Percentiles rank a stretch among this genome's conserved stretches.
These are phyloP conservation scores for Carposina sasakii DNA, from an alignment of 1,140 invertebrate species.

Conservation along the genomic window DNA sequence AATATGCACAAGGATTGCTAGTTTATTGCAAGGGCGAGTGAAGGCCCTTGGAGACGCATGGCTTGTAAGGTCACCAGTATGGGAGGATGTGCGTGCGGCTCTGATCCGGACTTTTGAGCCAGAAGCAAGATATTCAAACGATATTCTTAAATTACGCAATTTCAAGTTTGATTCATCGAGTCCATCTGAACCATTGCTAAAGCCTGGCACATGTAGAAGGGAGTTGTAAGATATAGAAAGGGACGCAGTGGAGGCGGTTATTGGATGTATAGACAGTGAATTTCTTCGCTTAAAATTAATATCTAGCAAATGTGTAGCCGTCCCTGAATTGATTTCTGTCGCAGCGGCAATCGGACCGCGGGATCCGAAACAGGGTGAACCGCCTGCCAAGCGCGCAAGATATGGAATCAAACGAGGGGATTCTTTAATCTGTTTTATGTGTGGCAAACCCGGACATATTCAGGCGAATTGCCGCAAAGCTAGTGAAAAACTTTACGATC, in stretches of 20 bases:
- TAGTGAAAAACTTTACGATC: not conserved
- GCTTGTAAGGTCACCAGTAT: constrained; percentile 6
- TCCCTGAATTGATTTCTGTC: not conserved
- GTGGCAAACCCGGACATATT: constrained; percentile 1
- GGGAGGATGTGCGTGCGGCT: not conserved
- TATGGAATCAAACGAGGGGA: not conserved
- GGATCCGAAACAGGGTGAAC: too few relatives aligned
- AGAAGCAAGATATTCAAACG: constrained; percentile 8
- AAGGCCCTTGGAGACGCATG: constrained; percentile 5
- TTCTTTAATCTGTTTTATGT: not conserved
- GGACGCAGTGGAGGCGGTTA: not conserved
- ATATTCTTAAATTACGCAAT: constrained; percentile 5
- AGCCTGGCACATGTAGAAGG: not conserved
- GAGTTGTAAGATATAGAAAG: not conserved
- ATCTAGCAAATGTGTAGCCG: not conserved
- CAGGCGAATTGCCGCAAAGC: not conserved
- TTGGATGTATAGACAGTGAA: not conserved
- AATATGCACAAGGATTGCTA: constrained; percentile 9
- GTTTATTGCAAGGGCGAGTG: constrained; percentile 9
- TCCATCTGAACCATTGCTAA: not conserved
- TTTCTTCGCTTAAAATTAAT: not conserved
- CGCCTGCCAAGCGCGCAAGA: not conserved
- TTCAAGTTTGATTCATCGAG: not conserved
- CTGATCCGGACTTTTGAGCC: constrained; percentile 9
- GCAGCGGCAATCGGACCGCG: not conserved